A percentile compares a stretch with the other conserved stretches of the same genome.
Conservation (phyloP, 2,113 vertebrate genomes). For the Campylomormyrus numenius region DNA sequence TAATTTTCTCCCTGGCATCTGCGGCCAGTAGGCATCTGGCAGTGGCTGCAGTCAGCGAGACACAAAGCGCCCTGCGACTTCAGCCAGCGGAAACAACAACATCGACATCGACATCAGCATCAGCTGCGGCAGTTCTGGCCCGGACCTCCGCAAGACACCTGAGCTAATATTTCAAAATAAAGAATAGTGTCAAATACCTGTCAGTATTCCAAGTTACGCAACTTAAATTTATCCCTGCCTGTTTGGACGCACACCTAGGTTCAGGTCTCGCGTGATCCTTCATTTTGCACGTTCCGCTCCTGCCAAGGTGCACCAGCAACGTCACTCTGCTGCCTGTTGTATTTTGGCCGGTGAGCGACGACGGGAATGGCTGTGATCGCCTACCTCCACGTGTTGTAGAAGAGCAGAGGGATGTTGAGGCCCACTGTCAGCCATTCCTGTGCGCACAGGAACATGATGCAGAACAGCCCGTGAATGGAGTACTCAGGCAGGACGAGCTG, state of each 20-base stretch:
- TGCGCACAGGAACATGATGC: constrained; percentile 95
- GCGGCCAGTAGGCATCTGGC: constrained; percentile 48
- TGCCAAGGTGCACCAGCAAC: background rate
- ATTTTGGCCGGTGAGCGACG: background rate
- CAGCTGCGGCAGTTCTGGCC: constrained; percentile 20
- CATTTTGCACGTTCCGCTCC: background rate
- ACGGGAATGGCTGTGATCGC: background rate
- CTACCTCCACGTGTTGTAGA: constrained; percentile 98
- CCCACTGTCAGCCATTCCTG: constrained; percentile 96
- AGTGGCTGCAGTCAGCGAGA: constrained; percentile 49
- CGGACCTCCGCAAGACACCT: background rate
- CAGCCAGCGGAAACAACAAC: constrained; percentile 24
- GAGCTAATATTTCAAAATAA: background rate
- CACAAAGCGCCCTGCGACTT: constrained; percentile 30
- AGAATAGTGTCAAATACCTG: background rate
- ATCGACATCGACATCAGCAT: constrained; percentile 6
- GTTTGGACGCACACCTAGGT: background rate
- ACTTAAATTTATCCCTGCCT: background rate
- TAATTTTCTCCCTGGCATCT: constrained; percentile 35
- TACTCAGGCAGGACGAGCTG: constrained; percentile 94
- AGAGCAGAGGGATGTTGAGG: constrained; percentile 86
- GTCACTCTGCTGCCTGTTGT: background rate
- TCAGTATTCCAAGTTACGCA: background rate
- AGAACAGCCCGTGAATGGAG: constrained; percentile 95
- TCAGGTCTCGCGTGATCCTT: background rate